phyloP scores from a whole-genome alignment of 2,797 vertebrate species.

The Picus viridis region DNA sequence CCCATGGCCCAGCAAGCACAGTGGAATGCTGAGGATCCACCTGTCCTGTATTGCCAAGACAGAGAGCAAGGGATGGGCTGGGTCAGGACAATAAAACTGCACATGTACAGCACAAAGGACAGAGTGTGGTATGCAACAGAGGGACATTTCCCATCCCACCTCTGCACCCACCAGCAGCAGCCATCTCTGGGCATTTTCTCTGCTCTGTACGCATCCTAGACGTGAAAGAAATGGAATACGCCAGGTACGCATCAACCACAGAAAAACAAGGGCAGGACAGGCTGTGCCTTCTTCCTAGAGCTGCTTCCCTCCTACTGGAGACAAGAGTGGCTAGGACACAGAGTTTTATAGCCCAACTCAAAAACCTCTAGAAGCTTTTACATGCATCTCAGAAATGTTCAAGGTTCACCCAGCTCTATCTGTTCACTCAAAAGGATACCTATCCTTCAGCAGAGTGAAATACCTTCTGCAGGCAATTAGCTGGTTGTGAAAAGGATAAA shows the following conservation, averaged over 20 bases:
- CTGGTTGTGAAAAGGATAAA: not conserved
- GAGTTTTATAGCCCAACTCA: not conserved
- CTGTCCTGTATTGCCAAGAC: rapidly evolving
- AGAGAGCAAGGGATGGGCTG: not conserved
- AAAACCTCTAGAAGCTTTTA: not conserved
- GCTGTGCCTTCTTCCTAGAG: not conserved
- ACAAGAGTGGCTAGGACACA: rapidly evolving
- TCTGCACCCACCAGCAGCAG: not conserved
- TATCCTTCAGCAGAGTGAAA: not conserved
- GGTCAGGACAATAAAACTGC: not conserved
- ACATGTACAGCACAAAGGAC: rapidly evolving
- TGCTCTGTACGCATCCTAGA: not conserved
- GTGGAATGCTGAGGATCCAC: rapidly evolving
- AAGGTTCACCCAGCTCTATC: rapidly evolving
- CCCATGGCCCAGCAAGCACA: rapidly evolving
- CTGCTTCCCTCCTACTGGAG: not conserved
- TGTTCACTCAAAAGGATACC: not conserved
- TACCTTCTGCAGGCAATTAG: not conserved
- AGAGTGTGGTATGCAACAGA: not conserved
- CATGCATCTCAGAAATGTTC: rapidly evolving
- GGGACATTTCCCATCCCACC: not conserved
- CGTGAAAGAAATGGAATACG: rapidly evolving
- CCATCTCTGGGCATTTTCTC: not conserved
- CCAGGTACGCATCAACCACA: rapidly evolving
- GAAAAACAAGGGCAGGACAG: not conserved